Percentiles rank a stretch among this genome's conserved stretches.
Conservation (phyloP, 1,140 invertebrate genomes). For the Pissodes strobi region DNA sequence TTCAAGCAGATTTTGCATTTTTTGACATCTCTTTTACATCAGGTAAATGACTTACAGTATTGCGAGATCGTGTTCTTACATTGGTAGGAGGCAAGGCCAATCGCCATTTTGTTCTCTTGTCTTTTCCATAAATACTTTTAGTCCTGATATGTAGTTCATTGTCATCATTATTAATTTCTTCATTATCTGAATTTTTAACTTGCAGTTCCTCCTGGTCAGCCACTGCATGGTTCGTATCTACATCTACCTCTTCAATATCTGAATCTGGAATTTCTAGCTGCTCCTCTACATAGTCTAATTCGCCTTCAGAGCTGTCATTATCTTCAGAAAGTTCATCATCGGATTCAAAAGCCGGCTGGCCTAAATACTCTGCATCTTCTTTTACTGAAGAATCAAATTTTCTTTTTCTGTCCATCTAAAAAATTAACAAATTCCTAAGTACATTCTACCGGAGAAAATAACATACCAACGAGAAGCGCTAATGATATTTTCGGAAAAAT, state of each 20-base stretch:
- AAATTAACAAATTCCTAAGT: no score
- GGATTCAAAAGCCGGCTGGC: neutral
- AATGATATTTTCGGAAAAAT: no score
- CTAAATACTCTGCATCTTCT: neutral
- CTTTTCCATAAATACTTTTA: neutral
- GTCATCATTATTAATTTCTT: neutral
- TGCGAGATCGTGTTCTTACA: neutral
- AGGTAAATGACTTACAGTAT: neutral
- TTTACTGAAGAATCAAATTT: neutral
- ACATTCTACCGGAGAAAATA: no score
- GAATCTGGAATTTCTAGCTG: neutral
- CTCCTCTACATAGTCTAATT: neutral
- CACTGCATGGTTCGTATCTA: no score
- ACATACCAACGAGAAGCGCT: no score
- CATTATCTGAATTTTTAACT: neutral
- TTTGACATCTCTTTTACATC: no score
- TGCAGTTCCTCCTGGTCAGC: no score
- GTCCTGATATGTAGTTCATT: no score
- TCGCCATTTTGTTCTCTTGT: neutral
- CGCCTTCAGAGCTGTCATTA: neutral
- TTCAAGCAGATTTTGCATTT: neutral
- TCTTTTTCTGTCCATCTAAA: no score
- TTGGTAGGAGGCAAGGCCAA: no score
- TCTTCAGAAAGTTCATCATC: neutral
- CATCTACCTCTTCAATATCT: no score